phyloP scores from a whole-genome alignment of 2,888 invertebrate species.

The Hypomecis atomaria region DNA sequence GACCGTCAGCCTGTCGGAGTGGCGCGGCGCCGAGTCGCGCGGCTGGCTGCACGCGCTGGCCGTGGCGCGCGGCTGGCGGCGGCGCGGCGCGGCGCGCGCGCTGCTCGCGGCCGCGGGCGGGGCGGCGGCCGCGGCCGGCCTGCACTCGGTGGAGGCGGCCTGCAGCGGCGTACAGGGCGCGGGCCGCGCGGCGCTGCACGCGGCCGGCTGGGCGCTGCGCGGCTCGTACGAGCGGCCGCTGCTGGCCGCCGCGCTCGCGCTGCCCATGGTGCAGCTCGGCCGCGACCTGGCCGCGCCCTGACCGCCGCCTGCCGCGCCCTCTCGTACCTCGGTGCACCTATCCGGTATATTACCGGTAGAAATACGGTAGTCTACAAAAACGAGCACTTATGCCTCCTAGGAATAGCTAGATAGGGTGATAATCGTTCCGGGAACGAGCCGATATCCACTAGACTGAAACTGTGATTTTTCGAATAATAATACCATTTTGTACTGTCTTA shows the following conservation, averaged over 20 bases:
- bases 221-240: constrained; percentile 59
- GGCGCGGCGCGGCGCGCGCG: constrained; percentile 52
- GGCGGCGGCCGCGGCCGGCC: constrained; percentile 32
- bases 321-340: not conserved
- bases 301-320: not conserved
- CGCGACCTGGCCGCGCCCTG: constrained; percentile 36
- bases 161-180: constrained; percentile 47
- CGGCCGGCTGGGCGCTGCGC: constrained; percentile 55
- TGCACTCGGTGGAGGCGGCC: constrained; percentile 43
- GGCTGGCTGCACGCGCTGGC: constrained; percentile 60
- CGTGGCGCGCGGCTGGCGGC: constrained; percentile 44
- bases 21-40: constrained; percentile 48
- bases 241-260: constrained; percentile 58
- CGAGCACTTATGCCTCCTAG: no score
- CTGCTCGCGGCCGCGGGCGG: constrained; percentile 51
- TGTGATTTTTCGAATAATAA: no score
- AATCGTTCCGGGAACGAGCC: not conserved
- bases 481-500: no score
- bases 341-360: no score
- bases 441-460: not conserved
- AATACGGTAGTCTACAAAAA: no score
- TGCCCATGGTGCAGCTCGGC: constrained; percentile 55
- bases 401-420: no score
- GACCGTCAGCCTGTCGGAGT: constrained; percentile 56
- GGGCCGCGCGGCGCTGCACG: constrained; percentile 47